Percentiles rank a stretch among this genome's conserved stretches.
phyloP scores from a whole-genome alignment of 2,888 invertebrate species.

The Cephus rjabovi region DNA sequence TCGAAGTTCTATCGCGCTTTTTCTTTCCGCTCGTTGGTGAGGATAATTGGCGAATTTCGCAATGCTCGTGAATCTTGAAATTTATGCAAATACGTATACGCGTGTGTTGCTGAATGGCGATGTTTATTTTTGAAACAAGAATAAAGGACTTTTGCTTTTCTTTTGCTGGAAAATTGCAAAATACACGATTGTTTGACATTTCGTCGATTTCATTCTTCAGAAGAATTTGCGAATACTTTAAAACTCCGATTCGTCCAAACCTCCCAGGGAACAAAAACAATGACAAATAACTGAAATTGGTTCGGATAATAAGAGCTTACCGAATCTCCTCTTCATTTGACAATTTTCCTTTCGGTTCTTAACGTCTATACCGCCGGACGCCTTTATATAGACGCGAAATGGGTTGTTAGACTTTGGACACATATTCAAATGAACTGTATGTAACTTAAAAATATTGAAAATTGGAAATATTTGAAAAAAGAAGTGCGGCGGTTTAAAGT shows the following conservation, averaged over 20 bases:
- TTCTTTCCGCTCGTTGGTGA: not conserved
- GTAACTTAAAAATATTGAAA: no score
- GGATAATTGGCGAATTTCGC: not conserved
- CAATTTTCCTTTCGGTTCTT: not conserved
- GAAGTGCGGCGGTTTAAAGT: no score
- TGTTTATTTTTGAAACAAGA: not conserved
- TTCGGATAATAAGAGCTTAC: not conserved
- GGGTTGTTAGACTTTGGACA: no score
- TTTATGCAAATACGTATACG: no score
- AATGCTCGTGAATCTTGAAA: not conserved
- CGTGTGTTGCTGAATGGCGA: not conserved
- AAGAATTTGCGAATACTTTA: not conserved
- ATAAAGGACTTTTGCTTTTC: not conserved
- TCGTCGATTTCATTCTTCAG: not conserved
- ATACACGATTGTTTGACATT: not conserved
- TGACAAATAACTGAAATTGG: not conserved
- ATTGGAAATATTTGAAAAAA: no score
- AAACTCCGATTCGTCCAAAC: no score
- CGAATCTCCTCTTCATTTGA: not conserved
- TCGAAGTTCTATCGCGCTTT: not conserved
- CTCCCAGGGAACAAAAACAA: no score
- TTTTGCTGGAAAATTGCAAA: not conserved
- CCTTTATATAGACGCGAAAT: no score
- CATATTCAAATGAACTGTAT: no score
- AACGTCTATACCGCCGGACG: not conserved